phyloP scores from a whole-genome alignment of 1,140 invertebrate genomes.

The Apolygus lucorum region DNA sequence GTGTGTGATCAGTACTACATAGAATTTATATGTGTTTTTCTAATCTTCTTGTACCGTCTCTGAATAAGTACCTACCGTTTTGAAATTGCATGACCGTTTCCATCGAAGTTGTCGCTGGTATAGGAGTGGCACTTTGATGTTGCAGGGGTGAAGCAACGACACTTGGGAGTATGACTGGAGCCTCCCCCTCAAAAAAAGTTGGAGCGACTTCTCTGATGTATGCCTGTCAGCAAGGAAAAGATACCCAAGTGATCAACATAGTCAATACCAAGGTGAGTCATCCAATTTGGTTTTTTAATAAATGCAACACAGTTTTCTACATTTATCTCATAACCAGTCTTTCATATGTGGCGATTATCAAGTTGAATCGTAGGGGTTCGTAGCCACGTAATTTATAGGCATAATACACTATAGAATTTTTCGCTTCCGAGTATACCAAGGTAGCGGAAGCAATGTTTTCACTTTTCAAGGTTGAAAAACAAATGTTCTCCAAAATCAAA shows the following conservation, averaged over 20 bases:
- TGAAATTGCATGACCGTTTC: not conserved
- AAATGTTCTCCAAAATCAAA: too few species aligned
- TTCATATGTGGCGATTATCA: too few species aligned
- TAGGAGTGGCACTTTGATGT: not conserved
- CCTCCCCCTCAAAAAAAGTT: constrained; percentile 4
- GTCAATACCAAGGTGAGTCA: constrained; percentile 30
- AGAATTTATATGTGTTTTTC: not conserved
- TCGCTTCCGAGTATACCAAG: too few species aligned
- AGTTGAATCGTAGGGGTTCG: too few species aligned
- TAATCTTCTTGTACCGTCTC: not conserved
- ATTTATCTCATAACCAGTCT: too few species aligned
- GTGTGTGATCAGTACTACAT: not conserved
- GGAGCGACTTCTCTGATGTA: constrained; percentile 76
- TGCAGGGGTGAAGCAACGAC: not conserved
- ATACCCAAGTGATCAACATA: constrained; percentile 40
- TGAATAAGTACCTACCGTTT: not conserved
- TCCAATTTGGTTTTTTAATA: too few species aligned
- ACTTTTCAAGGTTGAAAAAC: too few species aligned
- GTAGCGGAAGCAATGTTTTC: too few species aligned
- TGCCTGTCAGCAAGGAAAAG: constrained; percentile 68
- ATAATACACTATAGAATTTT: too few species aligned
- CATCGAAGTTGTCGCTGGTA: not conserved
- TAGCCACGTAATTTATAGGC: too few species aligned
- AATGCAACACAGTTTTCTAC: too few species aligned
- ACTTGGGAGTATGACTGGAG: constrained; percentile 18